These are phyloP conservation scores for Rhyacophila brunnea DNA, from an alignment of 1,140 invertebrate genomes.

Conservation along the genomic window DNA sequence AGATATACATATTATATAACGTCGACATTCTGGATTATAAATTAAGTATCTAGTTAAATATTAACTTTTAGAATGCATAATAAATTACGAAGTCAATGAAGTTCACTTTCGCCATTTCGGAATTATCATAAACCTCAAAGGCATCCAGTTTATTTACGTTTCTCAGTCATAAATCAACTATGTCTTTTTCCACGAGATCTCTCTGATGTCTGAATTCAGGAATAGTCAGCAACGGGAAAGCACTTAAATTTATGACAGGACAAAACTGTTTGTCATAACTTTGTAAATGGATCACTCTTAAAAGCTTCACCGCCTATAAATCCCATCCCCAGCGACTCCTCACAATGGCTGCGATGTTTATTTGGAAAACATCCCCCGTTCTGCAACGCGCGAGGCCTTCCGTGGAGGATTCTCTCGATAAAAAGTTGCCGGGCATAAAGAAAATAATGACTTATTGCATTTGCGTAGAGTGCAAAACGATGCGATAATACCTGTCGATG, in stretches of 20 bases:
- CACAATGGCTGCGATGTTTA: constrained; percentile 16
- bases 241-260: constrained; percentile 35
- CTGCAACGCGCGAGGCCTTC: too few species aligned
- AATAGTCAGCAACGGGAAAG: constrained; percentile 30
- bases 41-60: too few species aligned
- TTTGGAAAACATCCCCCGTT: constrained; percentile 18
- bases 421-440: too few species aligned
- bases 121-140: constrained; percentile 3
- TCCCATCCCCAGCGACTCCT: background rate
- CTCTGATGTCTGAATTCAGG: constrained; percentile 16
- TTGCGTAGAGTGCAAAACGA: too few species aligned
- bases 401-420: too few species aligned
- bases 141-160: constrained; percentile 13
- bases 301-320: constrained; percentile 28
- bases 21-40: too few species aligned
- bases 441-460: too few species aligned
- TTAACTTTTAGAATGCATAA: too few species aligned
- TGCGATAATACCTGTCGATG: too few species aligned
- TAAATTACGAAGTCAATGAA: too few species aligned
- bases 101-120: too few species aligned
- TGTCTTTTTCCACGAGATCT: constrained; percentile 6
- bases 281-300: constrained; percentile 34
- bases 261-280: constrained; percentile 36
- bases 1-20: too few species aligned
- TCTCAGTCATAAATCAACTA: constrained; percentile 19